phyloP scores from a whole-genome alignment of 2,113 vertebrate species.

The Tangachromis dhanisi region DNA sequence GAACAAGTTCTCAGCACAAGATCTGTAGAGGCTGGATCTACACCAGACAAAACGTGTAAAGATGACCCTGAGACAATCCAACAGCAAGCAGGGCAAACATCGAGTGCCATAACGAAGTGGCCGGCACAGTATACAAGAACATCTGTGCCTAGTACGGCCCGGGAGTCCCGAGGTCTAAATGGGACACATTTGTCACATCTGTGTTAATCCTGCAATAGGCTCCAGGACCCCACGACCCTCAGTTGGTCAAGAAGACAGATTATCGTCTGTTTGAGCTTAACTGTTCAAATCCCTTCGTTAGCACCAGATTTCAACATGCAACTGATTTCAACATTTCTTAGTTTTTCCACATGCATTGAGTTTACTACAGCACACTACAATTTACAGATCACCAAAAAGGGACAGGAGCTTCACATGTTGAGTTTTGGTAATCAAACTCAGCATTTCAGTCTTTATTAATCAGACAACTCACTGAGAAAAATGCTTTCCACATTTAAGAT shows the following conservation, averaged over 20 bases:
- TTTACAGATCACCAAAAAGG: rapidly evolving
- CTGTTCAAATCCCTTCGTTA: not conserved
- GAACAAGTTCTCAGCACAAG: not conserved
- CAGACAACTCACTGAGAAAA: not conserved
- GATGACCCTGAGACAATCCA: not conserved
- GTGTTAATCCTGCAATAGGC: not conserved
- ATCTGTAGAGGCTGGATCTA: not conserved
- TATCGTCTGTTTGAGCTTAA: not conserved
- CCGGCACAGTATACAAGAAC: not conserved
- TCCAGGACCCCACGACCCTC: not conserved
- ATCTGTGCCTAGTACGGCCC: not conserved
- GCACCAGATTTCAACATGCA: not conserved
- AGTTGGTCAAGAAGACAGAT: not conserved
- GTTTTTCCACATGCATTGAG: not conserved
- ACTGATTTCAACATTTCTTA: not conserved
- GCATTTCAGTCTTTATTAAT: not conserved
- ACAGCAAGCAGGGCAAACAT: not conserved
- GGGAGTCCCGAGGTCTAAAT: not conserved
- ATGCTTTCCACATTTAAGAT: rapidly evolving
- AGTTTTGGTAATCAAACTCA: not conserved
- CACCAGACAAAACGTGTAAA: not conserved
- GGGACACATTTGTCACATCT: not conserved
- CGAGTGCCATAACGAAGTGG: not conserved
- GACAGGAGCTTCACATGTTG: rapidly evolving
- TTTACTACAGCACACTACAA: not conserved